Conservation (phyloP, 2,797 vertebrate genomes). For the Urocyon cinereoargenteus region DNA sequence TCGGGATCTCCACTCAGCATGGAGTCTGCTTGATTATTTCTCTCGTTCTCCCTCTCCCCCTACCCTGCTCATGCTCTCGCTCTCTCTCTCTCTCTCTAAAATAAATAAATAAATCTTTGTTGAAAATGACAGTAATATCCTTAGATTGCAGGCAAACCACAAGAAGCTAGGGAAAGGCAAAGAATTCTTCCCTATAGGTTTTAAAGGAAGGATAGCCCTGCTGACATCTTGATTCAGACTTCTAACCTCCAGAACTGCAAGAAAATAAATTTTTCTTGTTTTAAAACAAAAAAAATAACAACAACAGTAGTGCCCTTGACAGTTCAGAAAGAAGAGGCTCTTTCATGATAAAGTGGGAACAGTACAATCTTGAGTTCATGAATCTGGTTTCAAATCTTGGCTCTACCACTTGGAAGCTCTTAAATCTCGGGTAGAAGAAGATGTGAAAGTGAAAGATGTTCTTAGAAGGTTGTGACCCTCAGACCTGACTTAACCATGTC, state of each 20-base stretch:
- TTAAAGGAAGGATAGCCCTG: neutral
- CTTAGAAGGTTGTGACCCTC: neutral
- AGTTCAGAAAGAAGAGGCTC: neutral
- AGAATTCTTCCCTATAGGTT: neutral
- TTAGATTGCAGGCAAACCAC: neutral
- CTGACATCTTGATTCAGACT: neutral
- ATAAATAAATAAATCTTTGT: neutral
- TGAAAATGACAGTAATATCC: neutral
- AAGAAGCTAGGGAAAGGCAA: neutral
- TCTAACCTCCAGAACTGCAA: neutral
- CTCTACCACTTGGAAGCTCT: conserved; percentile 6
- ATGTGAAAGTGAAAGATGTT: neutral
- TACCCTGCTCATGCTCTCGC: neutral
- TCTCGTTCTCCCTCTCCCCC: neutral
- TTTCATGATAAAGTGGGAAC: neutral
- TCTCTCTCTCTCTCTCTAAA: neutral
- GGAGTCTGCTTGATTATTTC: neutral
- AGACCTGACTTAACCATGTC: neutral
- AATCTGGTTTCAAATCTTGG: neutral
- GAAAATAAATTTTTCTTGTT: conserved; percentile 15
- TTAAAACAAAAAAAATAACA: neutral
- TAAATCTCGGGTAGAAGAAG: neutral
- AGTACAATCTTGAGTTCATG: neutral
- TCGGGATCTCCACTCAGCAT: fast-evolving
- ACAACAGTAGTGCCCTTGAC: neutral